Evolutionary conservation across 2,113 vertebrate genomes (phyloP).

Genomic region (Naja naja): DNA sequence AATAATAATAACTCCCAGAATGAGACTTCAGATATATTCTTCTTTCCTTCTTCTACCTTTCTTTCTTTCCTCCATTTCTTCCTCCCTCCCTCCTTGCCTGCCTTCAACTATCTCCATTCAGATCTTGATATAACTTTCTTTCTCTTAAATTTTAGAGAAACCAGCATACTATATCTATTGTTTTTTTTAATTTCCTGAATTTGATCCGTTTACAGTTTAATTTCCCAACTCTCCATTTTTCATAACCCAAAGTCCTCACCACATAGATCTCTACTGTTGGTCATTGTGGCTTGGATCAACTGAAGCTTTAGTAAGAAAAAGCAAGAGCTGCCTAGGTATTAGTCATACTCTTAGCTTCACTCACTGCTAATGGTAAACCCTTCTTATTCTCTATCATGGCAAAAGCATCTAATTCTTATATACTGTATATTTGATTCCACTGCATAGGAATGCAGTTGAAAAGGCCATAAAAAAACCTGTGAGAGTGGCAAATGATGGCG

Average conservation of each 20-base stretch:
- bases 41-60: background rate
- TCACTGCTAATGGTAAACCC: background rate
- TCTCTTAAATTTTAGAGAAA: background rate
- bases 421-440: background rate
- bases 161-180: background rate
- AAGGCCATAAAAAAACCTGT: background rate
- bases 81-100: background rate
- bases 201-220: background rate
- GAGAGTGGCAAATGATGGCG: background rate
- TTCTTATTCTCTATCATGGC: background rate
- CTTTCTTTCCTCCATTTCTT: background rate
- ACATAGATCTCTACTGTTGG: background rate
- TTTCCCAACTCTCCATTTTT: background rate
- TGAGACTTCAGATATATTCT: background rate
- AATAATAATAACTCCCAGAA: too few species aligned
- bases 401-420: background rate
- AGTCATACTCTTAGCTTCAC: background rate
- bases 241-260: background rate
- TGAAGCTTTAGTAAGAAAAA: background rate
- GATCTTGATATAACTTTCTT: background rate
- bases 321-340: background rate
- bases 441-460: background rate
- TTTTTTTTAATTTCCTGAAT: background rate
- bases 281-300: background rate
- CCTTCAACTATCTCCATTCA: background rate